A percentile compares a stretch with the other conserved stretches of the same genome.
Evolutionary conservation across 2,888 invertebrate genomes (phyloP).

Genomic region (Ernsta delagoae): DNA sequence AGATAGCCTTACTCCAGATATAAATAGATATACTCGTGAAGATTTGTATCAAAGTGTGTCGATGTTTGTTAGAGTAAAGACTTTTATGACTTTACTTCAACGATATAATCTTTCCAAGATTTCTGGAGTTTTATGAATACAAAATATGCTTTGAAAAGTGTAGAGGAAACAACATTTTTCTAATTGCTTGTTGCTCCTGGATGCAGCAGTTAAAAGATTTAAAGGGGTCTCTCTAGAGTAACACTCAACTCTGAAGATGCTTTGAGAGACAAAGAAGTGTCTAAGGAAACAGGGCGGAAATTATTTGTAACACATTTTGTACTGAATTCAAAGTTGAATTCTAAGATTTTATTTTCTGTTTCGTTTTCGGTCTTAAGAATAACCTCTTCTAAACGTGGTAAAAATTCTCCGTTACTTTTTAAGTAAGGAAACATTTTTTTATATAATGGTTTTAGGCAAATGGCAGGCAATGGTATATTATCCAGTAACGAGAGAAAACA

Average conservation of each 20-base stretch:
- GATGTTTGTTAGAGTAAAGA: too few relatives aligned
- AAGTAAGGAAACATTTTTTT: too few relatives aligned
- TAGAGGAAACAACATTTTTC: slow-evolving; percentile 3
- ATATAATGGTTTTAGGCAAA: too few relatives aligned
- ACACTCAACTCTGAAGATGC: slow-evolving; percentile 25
- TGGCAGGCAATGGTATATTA: too few relatives aligned
- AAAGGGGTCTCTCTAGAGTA: slow-evolving; percentile 13
- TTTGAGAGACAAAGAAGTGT: slow-evolving; percentile 17
- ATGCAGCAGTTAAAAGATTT: slow-evolving; percentile 33
- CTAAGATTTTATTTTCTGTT: not conserved
- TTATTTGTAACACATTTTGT: slow-evolving; percentile 12
- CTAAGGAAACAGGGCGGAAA: slow-evolving; percentile 17
- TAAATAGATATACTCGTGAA: not conserved
- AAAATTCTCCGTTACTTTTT: too few relatives aligned
- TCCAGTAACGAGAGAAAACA: too few relatives aligned
- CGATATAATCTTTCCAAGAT: too few relatives aligned
- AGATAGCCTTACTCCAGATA: not conserved
- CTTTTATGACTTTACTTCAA: too few relatives aligned
- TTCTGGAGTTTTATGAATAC: too few relatives aligned
- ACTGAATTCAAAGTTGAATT: not conserved
- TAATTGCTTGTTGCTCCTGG: slow-evolving; percentile 30
- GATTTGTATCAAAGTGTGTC: too few relatives aligned
- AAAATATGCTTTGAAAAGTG: not conserved
- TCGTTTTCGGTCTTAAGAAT: too few relatives aligned
- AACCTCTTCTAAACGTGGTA: too few relatives aligned